Evolutionary conservation across 2,888 invertebrate genomes (phyloP), one percentile per base, ranked within the genome.

Genomic region (Hecatera dysodea): DNA sequence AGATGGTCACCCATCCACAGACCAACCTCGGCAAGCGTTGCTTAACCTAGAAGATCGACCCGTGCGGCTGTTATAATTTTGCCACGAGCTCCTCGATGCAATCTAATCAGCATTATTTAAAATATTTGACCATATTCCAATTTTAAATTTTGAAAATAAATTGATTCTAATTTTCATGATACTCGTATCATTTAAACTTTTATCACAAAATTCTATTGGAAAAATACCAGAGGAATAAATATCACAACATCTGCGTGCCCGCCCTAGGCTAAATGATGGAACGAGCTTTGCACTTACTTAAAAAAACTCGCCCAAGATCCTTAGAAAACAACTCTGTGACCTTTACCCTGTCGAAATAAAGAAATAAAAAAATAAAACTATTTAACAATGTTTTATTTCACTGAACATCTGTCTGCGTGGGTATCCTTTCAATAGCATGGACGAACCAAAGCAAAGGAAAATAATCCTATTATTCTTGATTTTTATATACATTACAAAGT

Each of bases 221-320:
- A 46, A 42, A 27, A 9, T 56, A 72, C 22, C 29, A 36, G 4
- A 2, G 19, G 8, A 33, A 48, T 42, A 17, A 39, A 46, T 48
- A 33, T 19, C 19, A 52, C 33, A 36, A 27, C 27, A 27, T 27
- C 24, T 42, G 33, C 17, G 42, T 12, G 33, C 19, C n/a, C 39
- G 55, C 42, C 19, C 22, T 8, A 15, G 27, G 17, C n/a, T 50
- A 44, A 39, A 9, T 36, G 19, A 8, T 33, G 4, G 12, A 46
- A 61, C 36, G 29, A 72, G 12, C 22, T 72, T 46, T n/a, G 15
- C 46, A 48, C 39, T 73, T 24, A 61, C 48, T 50, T 1, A 48
- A n/a, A 55, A 42, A 1, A 24, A 55, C 2, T 39, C 36, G 4
- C 36, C 15, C 11, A 39, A 53, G 5, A 46, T n/a, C 12, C 24